Percentiles rank a stretch among this genome's conserved stretches.
Evolutionary conservation across 2,888 invertebrate species (phyloP).

Genomic region (Andrena marginata): DNA sequence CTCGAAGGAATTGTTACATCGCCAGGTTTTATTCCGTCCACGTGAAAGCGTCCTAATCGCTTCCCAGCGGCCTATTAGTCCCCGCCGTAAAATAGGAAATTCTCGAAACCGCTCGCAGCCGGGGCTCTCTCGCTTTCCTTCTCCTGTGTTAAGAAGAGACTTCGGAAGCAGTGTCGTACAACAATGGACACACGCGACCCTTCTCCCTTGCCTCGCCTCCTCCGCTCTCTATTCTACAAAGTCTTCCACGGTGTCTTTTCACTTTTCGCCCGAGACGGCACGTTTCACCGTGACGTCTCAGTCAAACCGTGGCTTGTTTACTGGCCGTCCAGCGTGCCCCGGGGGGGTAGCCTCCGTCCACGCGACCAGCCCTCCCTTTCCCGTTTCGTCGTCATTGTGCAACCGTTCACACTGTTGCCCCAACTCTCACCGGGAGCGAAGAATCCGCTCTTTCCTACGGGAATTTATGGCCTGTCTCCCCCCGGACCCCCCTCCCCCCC

Average conservation of each 20-base stretch:
- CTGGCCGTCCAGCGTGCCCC: slow-evolving; percentile 2
- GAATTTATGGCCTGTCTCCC: slow-evolving; percentile 40
- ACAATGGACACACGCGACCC: slow-evolving; percentile 62
- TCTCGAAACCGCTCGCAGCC: slow-evolving; percentile 10
- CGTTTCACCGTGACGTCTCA: slow-evolving; percentile 48
- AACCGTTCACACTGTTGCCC: slow-evolving; percentile 70
- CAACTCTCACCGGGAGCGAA: slow-evolving; percentile 75
- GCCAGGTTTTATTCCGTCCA: not conserved
- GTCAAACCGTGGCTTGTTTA: slow-evolving; percentile 51
- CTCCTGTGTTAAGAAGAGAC: slow-evolving; percentile 19
- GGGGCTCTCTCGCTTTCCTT: slow-evolving; percentile 29
- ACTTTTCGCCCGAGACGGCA: slow-evolving; percentile 8
- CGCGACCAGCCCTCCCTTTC: slow-evolving; percentile 6
- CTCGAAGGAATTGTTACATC: not conserved
- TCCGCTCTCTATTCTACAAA: not conserved
- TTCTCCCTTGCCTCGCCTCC: slow-evolving; percentile 14
- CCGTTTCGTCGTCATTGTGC: slow-evolving; percentile 46
- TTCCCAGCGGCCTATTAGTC: not conserved
- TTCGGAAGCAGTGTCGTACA: slow-evolving; percentile 35
- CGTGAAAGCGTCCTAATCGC: not conserved
- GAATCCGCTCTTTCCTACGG: slow-evolving; percentile 31
- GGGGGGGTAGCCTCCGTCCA: not conserved
- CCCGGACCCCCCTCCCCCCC: no score
- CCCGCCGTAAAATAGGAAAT: not conserved
- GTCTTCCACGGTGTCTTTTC: slow-evolving; percentile 26